Base-by-base conservation (phyloP, 2,888 invertebrate species). In the Acutogordius australiensis region DNA sequence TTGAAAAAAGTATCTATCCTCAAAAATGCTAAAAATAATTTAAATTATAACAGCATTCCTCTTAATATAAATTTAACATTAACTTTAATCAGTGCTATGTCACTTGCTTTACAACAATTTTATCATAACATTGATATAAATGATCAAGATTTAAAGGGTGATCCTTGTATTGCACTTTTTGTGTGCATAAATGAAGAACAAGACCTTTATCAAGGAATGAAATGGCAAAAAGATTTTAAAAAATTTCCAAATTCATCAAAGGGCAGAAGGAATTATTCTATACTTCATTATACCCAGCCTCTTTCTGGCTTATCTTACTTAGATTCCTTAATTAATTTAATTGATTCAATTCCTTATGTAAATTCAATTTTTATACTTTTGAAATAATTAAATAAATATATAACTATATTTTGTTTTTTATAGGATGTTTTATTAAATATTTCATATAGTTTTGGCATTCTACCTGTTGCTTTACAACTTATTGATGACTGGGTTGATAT, bases 121-220 rank as follows among this genome's bases (percentile, higher is more conserved):
- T 18, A 18, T 23, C 51, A 51, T 23, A 51, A 51, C 8, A n/a
- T 23, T n/a, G 51, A 51, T 21, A 13, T n/a, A 51, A 23, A 23
- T 8, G 23, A 51, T 4, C 13, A 51, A 51, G 23, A 51, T 23
- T 8, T 51, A 23, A n/a, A 51, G 4, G 18, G 18, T 4, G 26
- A 51, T 26, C 51, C 51, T 4, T 4, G 23, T 23, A 51, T 23
- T n/a, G 18, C 51, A 8, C 26, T 51, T 23, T 51, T 51, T 23
- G 51, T 51, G 4, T 51, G 51, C 51, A 51, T 51, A 51, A 51
- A 51, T 23, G 51, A 51, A 51, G 37, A 37, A 37, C 18, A 13
- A 13, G 8, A 18, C 8, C 37, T 37, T 18, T 37, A 37, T 18
- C 37, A 37, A 37, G 37, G 37, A 37, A 37, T 37, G 37, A 13